These are phyloP conservation scores for Thermophis baileyi DNA, from an alignment of 2,113 vertebrate species.

Conservation along the genomic window DNA sequence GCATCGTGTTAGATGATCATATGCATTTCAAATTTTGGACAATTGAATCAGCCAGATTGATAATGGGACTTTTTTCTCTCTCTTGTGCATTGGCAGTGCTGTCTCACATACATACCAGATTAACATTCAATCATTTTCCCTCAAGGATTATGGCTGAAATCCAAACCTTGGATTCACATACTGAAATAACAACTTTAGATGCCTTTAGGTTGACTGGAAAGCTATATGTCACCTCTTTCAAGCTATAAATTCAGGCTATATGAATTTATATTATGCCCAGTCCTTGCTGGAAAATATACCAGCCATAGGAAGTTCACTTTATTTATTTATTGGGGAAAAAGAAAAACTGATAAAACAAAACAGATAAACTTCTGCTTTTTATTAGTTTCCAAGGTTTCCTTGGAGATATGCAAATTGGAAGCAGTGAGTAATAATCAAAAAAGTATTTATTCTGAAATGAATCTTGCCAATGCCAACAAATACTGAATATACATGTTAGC, in stretches of 20 bases:
- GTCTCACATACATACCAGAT: background rate
- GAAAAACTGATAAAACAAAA: background rate
- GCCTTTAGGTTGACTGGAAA: background rate
- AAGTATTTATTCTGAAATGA: slow-evolving; percentile 2
- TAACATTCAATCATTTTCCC: background rate
- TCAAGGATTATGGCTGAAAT: background rate
- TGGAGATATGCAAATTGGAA: background rate
- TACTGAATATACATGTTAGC: slow-evolving; percentile 1
- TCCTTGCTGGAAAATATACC: background rate
- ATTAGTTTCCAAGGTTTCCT: slow-evolving; percentile 20
- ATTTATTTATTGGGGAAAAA: background rate
- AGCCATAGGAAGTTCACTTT: background rate
- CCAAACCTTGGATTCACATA: background rate
- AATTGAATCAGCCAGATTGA: background rate
- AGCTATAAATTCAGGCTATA: background rate
- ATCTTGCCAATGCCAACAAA: slow-evolving; percentile 2
- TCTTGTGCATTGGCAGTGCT: background rate
- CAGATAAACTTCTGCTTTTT: slow-evolving; percentile 1
- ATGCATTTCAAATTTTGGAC: background rate
- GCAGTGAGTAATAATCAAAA: background rate
- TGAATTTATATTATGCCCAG: background rate
- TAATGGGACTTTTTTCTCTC: background rate
- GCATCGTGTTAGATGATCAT: background rate
- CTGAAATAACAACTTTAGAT: background rate
- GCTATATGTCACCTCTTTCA: background rate